phyloP scores from a whole-genome alignment of 2,113 vertebrate species.

The Hypomesus transpacificus region DNA sequence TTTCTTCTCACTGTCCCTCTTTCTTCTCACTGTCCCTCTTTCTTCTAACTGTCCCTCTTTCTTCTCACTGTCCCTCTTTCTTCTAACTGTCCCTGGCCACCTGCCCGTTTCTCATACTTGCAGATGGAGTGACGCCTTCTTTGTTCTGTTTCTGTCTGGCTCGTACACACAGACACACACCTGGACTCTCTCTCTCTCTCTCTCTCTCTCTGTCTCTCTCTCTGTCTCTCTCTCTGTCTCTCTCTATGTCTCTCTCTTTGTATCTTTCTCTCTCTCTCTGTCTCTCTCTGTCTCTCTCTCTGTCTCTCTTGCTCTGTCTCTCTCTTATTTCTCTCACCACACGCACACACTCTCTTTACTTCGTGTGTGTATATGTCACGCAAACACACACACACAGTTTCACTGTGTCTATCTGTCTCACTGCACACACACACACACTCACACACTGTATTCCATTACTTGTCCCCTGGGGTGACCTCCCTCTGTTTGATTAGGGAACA shows the following conservation, averaged over 20 bases:
- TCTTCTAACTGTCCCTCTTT: no score
- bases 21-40: constrained; percentile 8
- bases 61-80: constrained; percentile 10
- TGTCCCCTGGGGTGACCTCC: constrained; percentile 40
- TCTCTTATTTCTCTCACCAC: not conserved
- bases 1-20: no score
- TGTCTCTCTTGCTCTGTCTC: not conserved
- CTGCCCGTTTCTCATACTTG: not conserved
- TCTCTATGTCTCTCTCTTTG: no score
- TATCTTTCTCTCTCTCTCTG: not conserved
- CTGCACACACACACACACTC: constrained; percentile 24
- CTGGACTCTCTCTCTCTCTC: not conserved
- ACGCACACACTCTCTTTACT: not conserved
- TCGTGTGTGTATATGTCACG: not conserved
- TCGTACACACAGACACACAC: not conserved
- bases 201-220: not conserved
- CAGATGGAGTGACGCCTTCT: not conserved
- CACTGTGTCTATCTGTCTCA: no score
- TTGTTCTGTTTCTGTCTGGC: constrained; percentile 4
- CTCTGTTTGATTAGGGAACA: constrained; percentile 51
- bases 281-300: not conserved
- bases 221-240: not conserved
- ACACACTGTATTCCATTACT: constrained; percentile 13
- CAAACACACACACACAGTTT: not conserved
- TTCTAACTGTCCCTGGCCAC: constrained; percentile 11